phyloP scores from a whole-genome alignment of 1,140 invertebrate species.

The Paraescarpia echinospica region DNA sequence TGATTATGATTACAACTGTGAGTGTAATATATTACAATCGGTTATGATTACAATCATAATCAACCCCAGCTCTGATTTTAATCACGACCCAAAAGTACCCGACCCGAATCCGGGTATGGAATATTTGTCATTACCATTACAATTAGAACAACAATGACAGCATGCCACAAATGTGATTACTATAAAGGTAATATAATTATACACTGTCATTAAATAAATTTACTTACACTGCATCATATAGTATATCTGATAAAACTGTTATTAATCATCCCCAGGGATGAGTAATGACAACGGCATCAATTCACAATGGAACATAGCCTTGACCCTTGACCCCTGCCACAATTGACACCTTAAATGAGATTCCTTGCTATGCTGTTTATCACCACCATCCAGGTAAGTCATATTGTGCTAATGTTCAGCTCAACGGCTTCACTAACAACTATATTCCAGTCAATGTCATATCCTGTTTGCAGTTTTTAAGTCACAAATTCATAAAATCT shows the following conservation, averaged over 20 bases:
- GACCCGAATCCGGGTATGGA: too few relatives aligned
- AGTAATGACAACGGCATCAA: neutral
- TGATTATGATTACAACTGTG: too few relatives aligned
- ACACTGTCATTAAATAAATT: constrained; percentile 18
- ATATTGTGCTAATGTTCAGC: neutral
- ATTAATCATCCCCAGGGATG: neutral
- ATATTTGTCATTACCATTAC: neutral
- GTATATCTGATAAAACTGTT: neutral
- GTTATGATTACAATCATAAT: too few relatives aligned
- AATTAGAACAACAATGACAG: neutral
- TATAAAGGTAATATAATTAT: neutral
- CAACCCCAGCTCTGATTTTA: too few relatives aligned
- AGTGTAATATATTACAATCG: too few relatives aligned
- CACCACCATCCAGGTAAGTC: neutral
- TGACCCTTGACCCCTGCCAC: neutral
- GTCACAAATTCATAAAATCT: too few relatives aligned
- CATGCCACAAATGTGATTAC: neutral
- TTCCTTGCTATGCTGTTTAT: neutral
- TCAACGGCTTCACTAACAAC: neutral
- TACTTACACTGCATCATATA: neutral
- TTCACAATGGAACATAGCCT: neutral
- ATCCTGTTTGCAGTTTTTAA: too few relatives aligned
- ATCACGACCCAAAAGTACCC: too few relatives aligned
- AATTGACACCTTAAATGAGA: neutral
- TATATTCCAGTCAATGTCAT: neutral